Percentiles rank a stretch among this genome's conserved stretches.
phyloP scores from a whole-genome alignment of 2,113 vertebrate genomes.

The Brachypodius melanocephalos region DNA sequence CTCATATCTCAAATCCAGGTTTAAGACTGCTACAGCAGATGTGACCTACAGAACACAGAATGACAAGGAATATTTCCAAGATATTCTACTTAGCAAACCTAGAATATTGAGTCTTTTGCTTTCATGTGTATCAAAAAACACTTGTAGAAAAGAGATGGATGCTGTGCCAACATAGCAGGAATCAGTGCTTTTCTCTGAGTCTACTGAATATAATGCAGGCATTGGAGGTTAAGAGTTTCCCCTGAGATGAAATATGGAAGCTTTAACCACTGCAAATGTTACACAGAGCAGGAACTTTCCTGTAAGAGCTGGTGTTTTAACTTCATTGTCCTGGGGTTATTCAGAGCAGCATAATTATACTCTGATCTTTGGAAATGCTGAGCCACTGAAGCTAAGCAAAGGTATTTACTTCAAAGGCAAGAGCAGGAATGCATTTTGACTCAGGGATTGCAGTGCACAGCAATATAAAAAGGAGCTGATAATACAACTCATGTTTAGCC shows the following conservation, averaged over 20 bases:
- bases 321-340: constrained; percentile 9
- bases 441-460: neutral
- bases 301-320: neutral
- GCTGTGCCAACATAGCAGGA: neutral
- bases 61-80: neutral
- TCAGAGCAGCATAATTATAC: neutral
- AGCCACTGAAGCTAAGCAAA: neutral
- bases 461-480: neutral
- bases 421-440: constrained; percentile 5
- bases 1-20: neutral
- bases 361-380: neutral
- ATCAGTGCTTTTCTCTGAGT: neutral
- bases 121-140: neutral
- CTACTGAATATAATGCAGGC: neutral
- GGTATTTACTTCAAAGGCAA: constrained; percentile 40
- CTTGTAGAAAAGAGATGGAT: neutral
- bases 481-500: neutral
- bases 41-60: neutral
- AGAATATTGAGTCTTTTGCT: neutral
- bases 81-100: neutral
- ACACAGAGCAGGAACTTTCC: neutral
- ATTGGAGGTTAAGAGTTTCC: neutral
- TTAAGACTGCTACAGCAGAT: neutral
- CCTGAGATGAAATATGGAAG: neutral
- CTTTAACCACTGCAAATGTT: neutral